Evolutionary conservation across 1,140 invertebrate genomes (phyloP), one percentile per base, ranked within the genome.

Genomic region (Brachionus paranguensis): DNA sequence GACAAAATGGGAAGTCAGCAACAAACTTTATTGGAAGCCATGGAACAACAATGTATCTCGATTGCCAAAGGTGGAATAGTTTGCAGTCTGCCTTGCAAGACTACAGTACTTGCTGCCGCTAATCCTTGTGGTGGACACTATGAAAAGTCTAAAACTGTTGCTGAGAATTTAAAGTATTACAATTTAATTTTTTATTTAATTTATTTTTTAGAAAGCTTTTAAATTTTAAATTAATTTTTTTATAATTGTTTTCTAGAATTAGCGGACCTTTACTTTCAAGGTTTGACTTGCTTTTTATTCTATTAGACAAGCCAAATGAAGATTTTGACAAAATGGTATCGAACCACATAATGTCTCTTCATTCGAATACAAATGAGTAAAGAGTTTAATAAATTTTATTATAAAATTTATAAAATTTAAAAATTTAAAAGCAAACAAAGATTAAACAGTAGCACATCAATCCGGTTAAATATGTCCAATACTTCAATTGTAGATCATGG

Each of bases 21-120:
- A 88, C 91, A 92, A 90, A 92, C 93, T 70, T 89, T 98, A 47
- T 89, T 97, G 55, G 96, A 98, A 91, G 94, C 94, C 12, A 97
- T 98, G 95, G 96, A 98, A 88, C 95, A 97, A 86, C 94, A 96
- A 86, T 93, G 93, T 84, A 93, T 97, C 1, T 95, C 94, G 87
- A 92, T 98, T 83, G 95, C 95, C 0, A 96, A 97, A 89, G 93
- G 94, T 20, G 89, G 89, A 10, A 88, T 90, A 84, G 89, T 90
- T 24, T 89, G 89, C 85, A 93, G 92, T 70, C 89, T 97, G 50
- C 93, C 93, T 41, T 93, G 94, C 0, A 91, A 94, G 68, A 93
- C 94, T 0, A 94, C 94, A 0, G 93, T 98, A 53, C 90, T 98
- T 24, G 96, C 95, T 60, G 95, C 95, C 41, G 96, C 95, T 14